phyloP scores from a whole-genome alignment of 2,888 invertebrate species.

The Aphrophora alni region DNA sequence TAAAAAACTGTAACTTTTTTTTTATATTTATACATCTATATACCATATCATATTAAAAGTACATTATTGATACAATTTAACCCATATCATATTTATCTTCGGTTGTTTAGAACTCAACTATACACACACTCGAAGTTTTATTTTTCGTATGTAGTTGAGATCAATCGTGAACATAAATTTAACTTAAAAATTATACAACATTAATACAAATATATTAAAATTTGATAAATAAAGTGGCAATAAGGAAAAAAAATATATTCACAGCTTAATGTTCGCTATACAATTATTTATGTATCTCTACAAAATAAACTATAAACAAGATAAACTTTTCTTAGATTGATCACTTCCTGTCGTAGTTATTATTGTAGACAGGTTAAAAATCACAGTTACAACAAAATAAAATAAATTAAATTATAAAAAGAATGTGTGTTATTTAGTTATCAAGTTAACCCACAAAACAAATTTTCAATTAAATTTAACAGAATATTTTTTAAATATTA shows the following conservation, averaged over 20 bases:
- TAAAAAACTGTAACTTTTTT: not conserved
- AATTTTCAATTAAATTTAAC: too few species aligned
- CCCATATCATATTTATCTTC: not conserved
- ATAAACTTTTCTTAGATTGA: too few species aligned
- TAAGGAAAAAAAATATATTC: not conserved
- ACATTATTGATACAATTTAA: not conserved
- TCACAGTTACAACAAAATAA: too few species aligned
- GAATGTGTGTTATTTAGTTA: too few species aligned
- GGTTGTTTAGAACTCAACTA: not conserved
- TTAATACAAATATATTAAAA: not conserved
- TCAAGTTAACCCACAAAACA: too few species aligned
- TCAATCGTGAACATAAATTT: not conserved
- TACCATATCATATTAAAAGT: not conserved
- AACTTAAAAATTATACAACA: conserved; percentile 1
- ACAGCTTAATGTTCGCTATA: not conserved
- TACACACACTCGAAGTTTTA: not conserved
- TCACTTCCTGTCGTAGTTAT: too few species aligned
- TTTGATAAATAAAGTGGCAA: not conserved
- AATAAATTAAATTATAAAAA: too few species aligned
- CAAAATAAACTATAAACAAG: not conserved
- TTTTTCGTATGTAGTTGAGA: not conserved
- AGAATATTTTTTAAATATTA: too few species aligned
- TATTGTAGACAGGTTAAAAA: too few species aligned
- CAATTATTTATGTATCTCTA: not conserved
- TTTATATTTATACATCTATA: not conserved